These are phyloP conservation scores for Hirtodrosophila histrioides DNA, from an alignment of 2,888 invertebrate genomes.

Conservation along the genomic window DNA sequence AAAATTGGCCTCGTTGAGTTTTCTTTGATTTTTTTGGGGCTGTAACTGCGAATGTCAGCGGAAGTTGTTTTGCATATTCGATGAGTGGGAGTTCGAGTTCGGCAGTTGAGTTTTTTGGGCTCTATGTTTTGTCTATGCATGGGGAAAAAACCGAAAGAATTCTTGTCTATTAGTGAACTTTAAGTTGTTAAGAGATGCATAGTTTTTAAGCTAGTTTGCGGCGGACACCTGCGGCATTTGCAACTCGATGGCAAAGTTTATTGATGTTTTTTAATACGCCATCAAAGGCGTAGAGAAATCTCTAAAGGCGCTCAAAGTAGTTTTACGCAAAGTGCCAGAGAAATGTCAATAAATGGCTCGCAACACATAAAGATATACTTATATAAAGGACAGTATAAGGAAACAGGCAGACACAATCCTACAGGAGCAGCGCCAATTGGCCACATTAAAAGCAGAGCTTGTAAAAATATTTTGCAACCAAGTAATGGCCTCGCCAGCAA, in stretches of 20 bases:
- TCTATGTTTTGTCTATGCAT: background rate
- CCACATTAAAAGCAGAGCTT: constrained; percentile 54
- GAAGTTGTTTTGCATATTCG: constrained; percentile 46
- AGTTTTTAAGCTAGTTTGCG: constrained; percentile 1
- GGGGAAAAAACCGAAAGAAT: constrained; percentile 3
- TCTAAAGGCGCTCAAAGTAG: constrained; percentile 55
- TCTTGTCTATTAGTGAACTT: constrained; percentile 23
- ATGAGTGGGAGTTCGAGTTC: constrained; percentile 1
- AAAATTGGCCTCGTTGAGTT: background rate
- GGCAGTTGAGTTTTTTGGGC: constrained; percentile 22
- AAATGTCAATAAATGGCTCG: constrained; percentile 57
- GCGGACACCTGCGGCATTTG: constrained; percentile 47
- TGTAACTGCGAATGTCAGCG: constrained; percentile 23
- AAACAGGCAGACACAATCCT: constrained; percentile 3
- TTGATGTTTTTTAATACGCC: constrained; percentile 43
- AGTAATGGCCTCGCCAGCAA: constrained; percentile 40
- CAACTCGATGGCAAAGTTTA: constrained; percentile 27
- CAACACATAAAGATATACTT: constrained; percentile 25
- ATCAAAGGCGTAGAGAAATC: constrained; percentile 55
- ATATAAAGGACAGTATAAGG: background rate
- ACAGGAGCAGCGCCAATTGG: constrained; percentile 40
- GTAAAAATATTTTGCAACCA: constrained; percentile 52
- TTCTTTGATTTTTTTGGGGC: background rate
- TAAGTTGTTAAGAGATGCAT: constrained; percentile 9
- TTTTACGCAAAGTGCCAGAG: constrained; percentile 64